These are phyloP conservation scores for Stenodera caucasica DNA, from an alignment of 2,888 invertebrate genomes.

Conservation along the genomic window DNA sequence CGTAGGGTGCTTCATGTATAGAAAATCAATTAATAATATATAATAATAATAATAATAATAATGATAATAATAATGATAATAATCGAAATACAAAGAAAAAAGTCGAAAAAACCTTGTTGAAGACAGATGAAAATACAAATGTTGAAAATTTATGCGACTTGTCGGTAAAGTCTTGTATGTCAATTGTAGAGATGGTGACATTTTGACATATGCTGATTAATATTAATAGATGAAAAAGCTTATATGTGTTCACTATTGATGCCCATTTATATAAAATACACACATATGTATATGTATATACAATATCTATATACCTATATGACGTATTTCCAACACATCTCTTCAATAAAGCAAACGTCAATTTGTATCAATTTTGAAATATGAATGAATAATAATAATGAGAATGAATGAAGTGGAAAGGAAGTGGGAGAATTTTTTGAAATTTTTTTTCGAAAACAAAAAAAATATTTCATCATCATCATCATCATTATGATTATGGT, in stretches of 20 bases:
- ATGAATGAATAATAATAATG: not conserved
- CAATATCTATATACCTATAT: not conserved
- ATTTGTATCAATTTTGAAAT: conserved; percentile 3
- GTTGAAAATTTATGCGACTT: conserved; percentile 16
- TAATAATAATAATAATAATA: not conserved
- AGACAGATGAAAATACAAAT: conserved; percentile 18
- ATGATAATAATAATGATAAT: not conserved
- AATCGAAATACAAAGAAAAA: not conserved
- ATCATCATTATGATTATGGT: not conserved
- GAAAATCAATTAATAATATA: no score
- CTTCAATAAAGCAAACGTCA: conserved; percentile 1
- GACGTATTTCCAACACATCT: not conserved
- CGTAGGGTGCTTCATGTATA: no score
- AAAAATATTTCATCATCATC: not conserved
- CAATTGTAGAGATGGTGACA: conserved; percentile 36
- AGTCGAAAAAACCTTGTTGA: not conserved
- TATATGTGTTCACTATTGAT: conserved; percentile 20
- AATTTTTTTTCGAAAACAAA: not conserved
- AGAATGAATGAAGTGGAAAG: not conserved
- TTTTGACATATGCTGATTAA: conserved; percentile 40
- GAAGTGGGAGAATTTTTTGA: not conserved
- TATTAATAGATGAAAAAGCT: conserved; percentile 34
- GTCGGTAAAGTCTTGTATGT: conserved; percentile 35
- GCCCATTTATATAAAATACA: conserved; percentile 10
- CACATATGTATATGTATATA: not conserved